Evolutionary conservation across 2,888 invertebrate genomes (phyloP).

Genomic region (Melieria crassipennis): DNA sequence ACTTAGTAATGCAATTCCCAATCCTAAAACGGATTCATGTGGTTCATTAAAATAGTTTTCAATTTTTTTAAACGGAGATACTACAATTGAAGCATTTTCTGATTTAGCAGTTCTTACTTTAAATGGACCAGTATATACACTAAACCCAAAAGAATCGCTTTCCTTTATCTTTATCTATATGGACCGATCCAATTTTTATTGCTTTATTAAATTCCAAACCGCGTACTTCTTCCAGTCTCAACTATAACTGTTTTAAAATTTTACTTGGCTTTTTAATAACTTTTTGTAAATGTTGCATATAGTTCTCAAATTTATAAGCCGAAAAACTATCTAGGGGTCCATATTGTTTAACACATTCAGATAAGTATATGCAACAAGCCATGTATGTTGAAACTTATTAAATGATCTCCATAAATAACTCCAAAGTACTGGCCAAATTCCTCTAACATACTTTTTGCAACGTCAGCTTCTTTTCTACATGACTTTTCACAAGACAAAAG

Average conservation of each 20-base stretch:
- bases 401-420: slow-evolving; percentile 2
- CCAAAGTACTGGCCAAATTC: slow-evolving; percentile 8
- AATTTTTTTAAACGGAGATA: slow-evolving; percentile 16
- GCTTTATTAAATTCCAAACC: not conserved
- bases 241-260: slow-evolving; percentile 8
- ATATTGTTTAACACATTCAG: slow-evolving; percentile 16
- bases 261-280: slow-evolving; percentile 15
- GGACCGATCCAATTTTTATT: slow-evolving; percentile 16
- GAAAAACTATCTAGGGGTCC: slow-evolving; percentile 22
- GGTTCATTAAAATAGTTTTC: slow-evolving; percentile 22
- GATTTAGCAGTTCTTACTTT: slow-evolving; percentile 10
- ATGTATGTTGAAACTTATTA: slow-evolving; percentile 21
- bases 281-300: slow-evolving; percentile 19
- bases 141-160: slow-evolving; percentile 7
- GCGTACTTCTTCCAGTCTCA: not conserved
- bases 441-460: slow-evolving; percentile 4
- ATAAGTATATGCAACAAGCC: slow-evolving; percentile 14
- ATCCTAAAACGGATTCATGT: slow-evolving; percentile 9
- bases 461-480: not conserved
- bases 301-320: slow-evolving; percentile 19
- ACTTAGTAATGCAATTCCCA: slow-evolving; percentile 21
- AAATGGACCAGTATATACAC: slow-evolving; percentile 13
- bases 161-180: slow-evolving; percentile 3
- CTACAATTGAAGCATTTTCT: slow-evolving; percentile 2
- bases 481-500: slow-evolving; percentile 4